Base-by-base conservation (phyloP, 2,113 vertebrate genomes). In the Eptesicus fuscus region DNA sequence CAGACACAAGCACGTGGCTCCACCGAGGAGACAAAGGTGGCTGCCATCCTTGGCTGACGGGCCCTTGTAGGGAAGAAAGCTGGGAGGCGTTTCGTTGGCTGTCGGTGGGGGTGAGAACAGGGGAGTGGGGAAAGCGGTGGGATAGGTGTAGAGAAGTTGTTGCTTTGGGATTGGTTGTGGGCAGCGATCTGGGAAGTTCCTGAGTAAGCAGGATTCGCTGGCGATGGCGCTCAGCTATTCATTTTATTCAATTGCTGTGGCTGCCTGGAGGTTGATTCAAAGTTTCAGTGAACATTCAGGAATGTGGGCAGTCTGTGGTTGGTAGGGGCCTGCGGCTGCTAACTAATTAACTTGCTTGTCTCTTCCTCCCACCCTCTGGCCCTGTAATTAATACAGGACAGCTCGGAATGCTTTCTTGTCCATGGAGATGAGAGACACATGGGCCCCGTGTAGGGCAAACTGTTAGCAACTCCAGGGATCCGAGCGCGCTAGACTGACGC, bases 401-500 rank as follows among this genome's bases (percentile, higher is more conserved):
- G 40, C 53, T 82, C 25, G 7, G 25, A 61, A 11, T 42, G 30
- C 18, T 78, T 42, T 61, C 35, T 82, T 42, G 25, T 82, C 7
- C 7, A 28, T 88, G 70, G 63, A 47, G 95, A 65, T 32, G 97
- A 94, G 97, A 96, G 96, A 96, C 44, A 76, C 65, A 18, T 63
- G 92, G 94, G 42, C 77, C 96, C 97, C 95, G 87, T 70, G 86
- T 67, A 95, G 88, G 95, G 95, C 70, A 92, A 95, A 89, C 95
- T 96, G 95, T 49, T 51, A 95, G 96, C 97, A 96, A 96, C 94
- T 97, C 83, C 47, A 23, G 14, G 25, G 7, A 32, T 32, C 42
- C 2, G 4, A 12, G 1, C 0, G 0, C 22, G 78, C 16, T 11
- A 53, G 44, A 83, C 3, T 47, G 7, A 18, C 0, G 0, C 35